Base-by-base conservation (phyloP, 2,888 invertebrate species). In the Pyrochroa serraticornis region DNA sequence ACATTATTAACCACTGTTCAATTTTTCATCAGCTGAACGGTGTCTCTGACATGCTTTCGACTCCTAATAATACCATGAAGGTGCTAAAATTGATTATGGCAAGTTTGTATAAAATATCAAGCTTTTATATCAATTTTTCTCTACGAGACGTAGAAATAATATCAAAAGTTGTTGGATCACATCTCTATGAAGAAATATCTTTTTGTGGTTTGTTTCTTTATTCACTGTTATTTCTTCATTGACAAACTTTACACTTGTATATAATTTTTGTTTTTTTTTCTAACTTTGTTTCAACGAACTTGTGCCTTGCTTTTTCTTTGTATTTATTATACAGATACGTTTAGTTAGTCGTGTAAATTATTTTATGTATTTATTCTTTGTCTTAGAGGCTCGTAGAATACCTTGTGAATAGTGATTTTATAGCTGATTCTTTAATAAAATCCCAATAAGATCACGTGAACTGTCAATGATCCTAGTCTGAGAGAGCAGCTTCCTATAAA, bases 241-340 rank as follows among this genome's bases (percentile, higher is more conserved):
- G 33, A 55, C 44, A 8, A 31, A 22, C 22, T 22, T 55, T 49
- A 41, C 13, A 36, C 51, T 46, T 57, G 57, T 49, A 49, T 13
- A 12, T 53, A 44, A 50, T 53, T 42, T 52, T 49, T 57, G 43
- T 63, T 63, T 57, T 58, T 56, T 46, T 54, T 66, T 61, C 63
- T 57, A 59, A 62, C 44, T 47, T 54, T 50, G 58, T 66, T 71
- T 72, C 70, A 70, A 71, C 69, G 64, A 67, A 71, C 66, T 70
- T 73, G 73, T 74, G 74, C 75, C 72, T 75, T 74, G 73, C 73
- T 73, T 73, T 22, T 65, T 67, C 69, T 67, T 69, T 71, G 64
- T 72, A 69, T 71, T 72, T 69, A 71, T 70, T 70, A 60, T 63
- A 55, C 44, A 56, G 22, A 55, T 34, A 58, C 48, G 48, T 61